Conservation (phyloP, 1,140 invertebrate genomes). For the Brachionus manjavacas region DNA sequence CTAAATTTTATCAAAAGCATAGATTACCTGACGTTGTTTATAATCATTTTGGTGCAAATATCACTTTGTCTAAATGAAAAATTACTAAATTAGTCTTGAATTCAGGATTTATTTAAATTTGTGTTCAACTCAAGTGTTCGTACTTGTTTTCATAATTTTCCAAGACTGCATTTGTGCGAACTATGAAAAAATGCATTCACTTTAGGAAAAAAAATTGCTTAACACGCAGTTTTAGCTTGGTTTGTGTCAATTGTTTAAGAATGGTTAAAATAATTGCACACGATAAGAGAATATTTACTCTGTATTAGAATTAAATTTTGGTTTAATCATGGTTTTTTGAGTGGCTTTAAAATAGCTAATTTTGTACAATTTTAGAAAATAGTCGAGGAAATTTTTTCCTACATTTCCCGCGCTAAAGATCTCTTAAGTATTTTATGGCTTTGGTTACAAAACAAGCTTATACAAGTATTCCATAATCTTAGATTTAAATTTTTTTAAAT, state of each 20-base stretch:
- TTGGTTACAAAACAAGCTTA: background rate
- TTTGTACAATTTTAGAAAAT: background rate
- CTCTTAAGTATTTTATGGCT: background rate
- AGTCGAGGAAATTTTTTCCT: background rate
- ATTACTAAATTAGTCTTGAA: background rate
- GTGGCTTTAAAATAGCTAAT: background rate
- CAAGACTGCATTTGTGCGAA: background rate
- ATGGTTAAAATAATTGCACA: background rate
- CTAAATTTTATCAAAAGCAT: background rate
- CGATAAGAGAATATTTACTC: background rate
- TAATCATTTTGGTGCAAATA: background rate
- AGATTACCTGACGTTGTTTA: slow-evolving; percentile 12
- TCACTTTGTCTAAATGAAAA: background rate
- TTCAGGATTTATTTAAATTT: background rate
- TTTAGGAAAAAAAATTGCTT: background rate
- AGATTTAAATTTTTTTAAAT: background rate
- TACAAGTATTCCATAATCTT: background rate
- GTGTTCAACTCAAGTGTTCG: background rate
- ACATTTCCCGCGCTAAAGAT: background rate
- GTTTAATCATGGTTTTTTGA: background rate
- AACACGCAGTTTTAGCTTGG: background rate
- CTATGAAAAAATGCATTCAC: background rate
- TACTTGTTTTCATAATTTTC: background rate
- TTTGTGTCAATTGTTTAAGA: background rate
- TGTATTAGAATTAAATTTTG: background rate